These are phyloP conservation scores for Phymatocera aterrima DNA, from an alignment of 2,888 invertebrate species.

Conservation along the genomic window DNA sequence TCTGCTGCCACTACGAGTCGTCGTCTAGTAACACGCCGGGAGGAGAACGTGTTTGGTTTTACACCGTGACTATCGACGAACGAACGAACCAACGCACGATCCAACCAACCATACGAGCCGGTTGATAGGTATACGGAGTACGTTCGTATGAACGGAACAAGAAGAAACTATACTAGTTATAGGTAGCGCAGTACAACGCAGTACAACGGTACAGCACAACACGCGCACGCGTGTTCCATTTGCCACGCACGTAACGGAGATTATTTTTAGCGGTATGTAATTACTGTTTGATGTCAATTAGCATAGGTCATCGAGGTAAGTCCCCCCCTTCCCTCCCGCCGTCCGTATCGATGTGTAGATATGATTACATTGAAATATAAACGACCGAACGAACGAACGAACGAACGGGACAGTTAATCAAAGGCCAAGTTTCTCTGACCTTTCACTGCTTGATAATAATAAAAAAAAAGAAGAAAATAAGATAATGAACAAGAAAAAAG, in stretches of 20 bases:
- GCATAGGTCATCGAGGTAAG: constrained; percentile 12
- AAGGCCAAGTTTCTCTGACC: constrained; percentile 15
- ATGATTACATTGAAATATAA: neutral
- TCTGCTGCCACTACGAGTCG: constrained; percentile 16
- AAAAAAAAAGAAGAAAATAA: neutral
- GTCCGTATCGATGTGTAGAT: neutral
- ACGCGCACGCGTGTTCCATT: constrained; percentile 18
- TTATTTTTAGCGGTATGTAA: constrained; percentile 34
- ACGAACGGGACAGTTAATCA: constrained; percentile 3
- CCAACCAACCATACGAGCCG: neutral
- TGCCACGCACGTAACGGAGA: constrained; percentile 5
- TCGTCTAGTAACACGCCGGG: constrained; percentile 20
- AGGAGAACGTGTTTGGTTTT: constrained; percentile 16
- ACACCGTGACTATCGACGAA: constrained; percentile 18
- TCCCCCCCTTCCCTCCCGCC: too few relatives aligned
- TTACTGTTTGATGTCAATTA: constrained; percentile 37
- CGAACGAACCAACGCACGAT: neutral
- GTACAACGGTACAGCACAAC: neutral
- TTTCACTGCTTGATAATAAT: neutral
- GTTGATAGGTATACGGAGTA: neutral
- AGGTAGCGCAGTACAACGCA: neutral
- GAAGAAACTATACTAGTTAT: neutral
- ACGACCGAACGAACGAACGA: neutral
- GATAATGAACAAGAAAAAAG: neutral
- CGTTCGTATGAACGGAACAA: neutral